Base-by-base conservation (phyloP, 2,888 invertebrate genomes). In the Dysmachus trigonus region DNA sequence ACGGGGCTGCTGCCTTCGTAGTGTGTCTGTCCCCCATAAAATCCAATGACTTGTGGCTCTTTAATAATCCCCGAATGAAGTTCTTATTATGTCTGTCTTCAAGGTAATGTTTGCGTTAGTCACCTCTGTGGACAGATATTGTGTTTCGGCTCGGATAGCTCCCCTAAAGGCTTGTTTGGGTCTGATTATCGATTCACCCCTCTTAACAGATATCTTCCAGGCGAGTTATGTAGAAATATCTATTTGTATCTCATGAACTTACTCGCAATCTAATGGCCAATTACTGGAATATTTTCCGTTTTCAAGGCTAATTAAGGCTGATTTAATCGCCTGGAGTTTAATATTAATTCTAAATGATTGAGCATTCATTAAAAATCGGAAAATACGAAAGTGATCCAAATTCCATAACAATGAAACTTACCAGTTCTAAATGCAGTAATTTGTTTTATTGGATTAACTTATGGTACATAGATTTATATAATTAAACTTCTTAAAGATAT, bases 31-130 rank as follows among this genome's bases (percentile, higher is more conserved):
- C 77, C 47, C 47, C 77, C 77, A 77, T 77, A 77, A 77, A 77
- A 77, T 27, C 77, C 77, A 77, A 77, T 77, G 77, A 77, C 77
- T 77, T 77, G 77, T 77, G 77, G 77, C 47, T 77, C 77, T 77
- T 47, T 77, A 77, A 77, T 77, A 77, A 77, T 47, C 77, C 47
- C 30, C 15, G 77, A 47, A 35, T 30, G 30, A 30, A 77, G 47
- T 77, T 77, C 77, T 77, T 77, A 51, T 77, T 77, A 41, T 77
- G 77, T 47, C 47, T 41, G 62, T 6, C 18, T 62, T 62, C 62
- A 62, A 41, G 77, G 77, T 77, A 41, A 77, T 77, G 77, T 77
- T 77, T 77, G 77, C 41, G 13, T 47, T 27, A 41, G 47, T 47
- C 77, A 77, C 47, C 77, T 15, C 77, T n/a, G 47, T 47, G 77